Percentiles rank a stretch among this genome's conserved stretches.
Conservation (phyloP, 2,888 invertebrate genomes). For the Ormyrus nitidulus region DNA sequence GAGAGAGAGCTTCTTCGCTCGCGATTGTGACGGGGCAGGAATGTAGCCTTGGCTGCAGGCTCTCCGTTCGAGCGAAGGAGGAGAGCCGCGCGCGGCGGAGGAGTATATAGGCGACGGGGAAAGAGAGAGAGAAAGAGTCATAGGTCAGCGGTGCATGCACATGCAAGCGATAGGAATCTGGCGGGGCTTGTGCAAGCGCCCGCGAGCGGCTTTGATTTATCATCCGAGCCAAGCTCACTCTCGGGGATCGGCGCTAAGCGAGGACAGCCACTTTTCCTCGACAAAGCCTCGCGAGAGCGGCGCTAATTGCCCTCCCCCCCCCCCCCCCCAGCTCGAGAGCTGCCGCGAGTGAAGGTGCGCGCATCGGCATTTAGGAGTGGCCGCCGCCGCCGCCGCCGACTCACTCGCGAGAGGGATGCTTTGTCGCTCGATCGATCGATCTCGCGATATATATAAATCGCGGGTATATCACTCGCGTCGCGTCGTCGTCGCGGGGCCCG, state of each 20-base stretch:
- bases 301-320: neutral
- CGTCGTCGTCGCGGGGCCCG: conserved; percentile 57
- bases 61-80: neutral
- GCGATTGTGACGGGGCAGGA: no score
- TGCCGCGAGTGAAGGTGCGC: conserved; percentile 20
- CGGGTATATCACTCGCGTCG: conserved; percentile 21
- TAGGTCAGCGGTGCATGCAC: conserved; percentile 25
- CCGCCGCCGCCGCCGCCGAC: neutral
- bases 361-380: conserved; percentile 42
- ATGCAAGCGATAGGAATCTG: conserved; percentile 39
- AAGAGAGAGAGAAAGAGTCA: conserved; percentile 32
- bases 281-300: conserved; percentile 13
- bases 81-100: neutral
- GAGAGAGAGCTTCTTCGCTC: no score
- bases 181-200: neutral
- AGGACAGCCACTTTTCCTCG: conserved; percentile 50
- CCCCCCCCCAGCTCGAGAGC: no score
- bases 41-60: no score
- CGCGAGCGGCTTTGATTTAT: conserved; percentile 49
- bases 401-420: neutral
- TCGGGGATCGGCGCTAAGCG: conserved; percentile 11
- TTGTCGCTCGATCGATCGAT: neutral
- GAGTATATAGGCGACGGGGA: no score
- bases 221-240: conserved; percentile 23
- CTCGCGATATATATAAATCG: neutral